A percentile compares a stretch with the other conserved stretches of the same genome.
Conservation (phyloP, 2,888 invertebrate genomes). For the Eupithecia inturbata region DNA sequence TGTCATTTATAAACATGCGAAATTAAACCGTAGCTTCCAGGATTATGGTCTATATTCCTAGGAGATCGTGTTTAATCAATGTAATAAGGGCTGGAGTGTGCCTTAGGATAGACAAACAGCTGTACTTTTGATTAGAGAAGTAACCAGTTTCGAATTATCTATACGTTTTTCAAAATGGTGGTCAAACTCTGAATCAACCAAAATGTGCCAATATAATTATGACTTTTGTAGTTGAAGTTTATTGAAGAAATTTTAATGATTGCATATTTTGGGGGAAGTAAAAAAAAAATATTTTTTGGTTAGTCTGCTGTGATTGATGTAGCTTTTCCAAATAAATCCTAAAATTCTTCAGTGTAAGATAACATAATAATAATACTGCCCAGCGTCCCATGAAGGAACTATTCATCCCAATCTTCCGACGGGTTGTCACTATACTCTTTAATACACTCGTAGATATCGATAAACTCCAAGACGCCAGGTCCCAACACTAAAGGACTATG, state of each 20-base stretch:
- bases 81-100: conserved; percentile 51
- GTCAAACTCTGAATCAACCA: neutral
- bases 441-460: conserved; percentile 25
- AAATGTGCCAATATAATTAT: neutral
- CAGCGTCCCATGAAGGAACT: conserved; percentile 55
- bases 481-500: conserved; percentile 35
- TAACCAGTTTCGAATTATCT: conserved; percentile 13
- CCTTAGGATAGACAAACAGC: conserved; percentile 55
- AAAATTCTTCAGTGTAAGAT: neutral
- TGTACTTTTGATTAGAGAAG: conserved; percentile 43
- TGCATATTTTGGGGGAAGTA: neutral
- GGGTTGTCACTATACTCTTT: neutral
- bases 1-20: conserved; percentile 36
- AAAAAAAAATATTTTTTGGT: neutral
- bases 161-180: conserved; percentile 5
- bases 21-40: conserved; percentile 29
- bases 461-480: conserved; percentile 10
- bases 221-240: neutral
- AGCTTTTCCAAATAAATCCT: neutral
- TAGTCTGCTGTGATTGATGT: neutral
- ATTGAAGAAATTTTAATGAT: neutral
- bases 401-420: conserved; percentile 45
- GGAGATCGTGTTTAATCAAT: conserved; percentile 50
- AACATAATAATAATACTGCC: conserved; percentile 14
- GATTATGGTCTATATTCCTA: conserved; percentile 42